A percentile compares a stretch with the other conserved stretches of the same genome.
Conservation (phyloP, 2,113 vertebrate species). For the Penelope pileata region DNA sequence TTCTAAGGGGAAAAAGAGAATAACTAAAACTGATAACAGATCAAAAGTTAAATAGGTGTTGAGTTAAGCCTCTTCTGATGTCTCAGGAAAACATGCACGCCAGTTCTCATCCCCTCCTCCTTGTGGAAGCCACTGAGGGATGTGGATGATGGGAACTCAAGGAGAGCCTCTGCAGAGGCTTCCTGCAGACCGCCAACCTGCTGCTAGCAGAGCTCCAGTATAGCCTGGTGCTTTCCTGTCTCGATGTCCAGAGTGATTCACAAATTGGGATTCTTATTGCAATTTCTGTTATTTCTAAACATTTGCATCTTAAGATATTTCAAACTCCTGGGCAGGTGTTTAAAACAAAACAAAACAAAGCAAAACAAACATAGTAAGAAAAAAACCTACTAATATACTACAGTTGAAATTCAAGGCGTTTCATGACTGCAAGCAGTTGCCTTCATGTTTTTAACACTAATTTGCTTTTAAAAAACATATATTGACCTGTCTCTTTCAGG, state of each 20-base stretch:
- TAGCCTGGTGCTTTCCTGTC: neutral
- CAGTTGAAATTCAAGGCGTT: neutral
- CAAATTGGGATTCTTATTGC: neutral
- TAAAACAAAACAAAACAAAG: neutral
- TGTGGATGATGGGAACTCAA: neutral
- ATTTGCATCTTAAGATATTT: neutral
- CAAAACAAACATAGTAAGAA: neutral
- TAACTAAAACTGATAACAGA: neutral
- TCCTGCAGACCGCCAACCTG: neutral
- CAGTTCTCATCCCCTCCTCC: neutral
- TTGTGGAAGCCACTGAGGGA: neutral
- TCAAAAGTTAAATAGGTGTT: neutral
- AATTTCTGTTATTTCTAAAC: neutral
- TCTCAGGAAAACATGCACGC: neutral
- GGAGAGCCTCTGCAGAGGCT: fast-evolving
- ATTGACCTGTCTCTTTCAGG: neutral
- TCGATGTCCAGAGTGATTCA: neutral
- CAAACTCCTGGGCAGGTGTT: neutral
- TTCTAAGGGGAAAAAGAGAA: neutral
- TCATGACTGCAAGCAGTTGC: neutral
- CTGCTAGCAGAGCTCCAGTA: neutral
- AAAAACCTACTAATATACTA: neutral
- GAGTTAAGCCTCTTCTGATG: neutral
- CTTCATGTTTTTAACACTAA: neutral
- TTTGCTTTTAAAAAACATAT: neutral